A percentile compares a stretch with the other conserved stretches of the same genome.
Evolutionary conservation across 2,113 vertebrate genomes (phyloP).

Genomic region (Centropus bengalensis): DNA sequence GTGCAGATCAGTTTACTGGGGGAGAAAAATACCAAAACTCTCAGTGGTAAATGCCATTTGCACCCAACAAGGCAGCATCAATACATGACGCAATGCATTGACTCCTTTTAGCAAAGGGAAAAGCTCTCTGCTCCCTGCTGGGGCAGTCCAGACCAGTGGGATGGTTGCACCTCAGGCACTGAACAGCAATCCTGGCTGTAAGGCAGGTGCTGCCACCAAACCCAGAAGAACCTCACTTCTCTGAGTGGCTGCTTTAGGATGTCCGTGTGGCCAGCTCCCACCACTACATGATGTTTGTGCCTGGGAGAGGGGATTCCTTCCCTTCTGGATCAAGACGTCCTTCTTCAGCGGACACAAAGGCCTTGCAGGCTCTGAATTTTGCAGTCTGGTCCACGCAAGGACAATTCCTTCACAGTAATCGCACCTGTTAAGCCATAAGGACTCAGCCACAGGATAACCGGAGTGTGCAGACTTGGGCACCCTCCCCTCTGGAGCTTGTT

Average conservation of each 20-base stretch:
- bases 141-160: too few species aligned
- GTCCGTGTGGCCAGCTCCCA: background rate
- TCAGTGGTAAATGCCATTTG: background rate
- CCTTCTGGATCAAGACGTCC: fast-evolving
- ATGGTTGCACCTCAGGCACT: background rate
- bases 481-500: background rate
- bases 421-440: background rate
- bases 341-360: background rate
- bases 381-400: background rate
- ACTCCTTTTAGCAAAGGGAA: background rate
- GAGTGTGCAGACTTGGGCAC: background rate
- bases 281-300: background rate
- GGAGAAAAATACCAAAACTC: background rate
- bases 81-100: background rate
- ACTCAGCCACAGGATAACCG: background rate
- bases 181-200: background rate
- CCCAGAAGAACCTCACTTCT: background rate
- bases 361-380: background rate
- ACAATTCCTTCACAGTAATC: background rate
- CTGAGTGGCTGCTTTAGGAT: background rate
- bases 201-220: background rate
- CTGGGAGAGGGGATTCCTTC: background rate
- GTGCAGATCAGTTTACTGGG: too few species aligned
- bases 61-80: background rate
- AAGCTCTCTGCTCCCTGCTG: background rate